Conservation (phyloP, 64 coral and sea anemone species). For the Montipora foliosa region DNA sequence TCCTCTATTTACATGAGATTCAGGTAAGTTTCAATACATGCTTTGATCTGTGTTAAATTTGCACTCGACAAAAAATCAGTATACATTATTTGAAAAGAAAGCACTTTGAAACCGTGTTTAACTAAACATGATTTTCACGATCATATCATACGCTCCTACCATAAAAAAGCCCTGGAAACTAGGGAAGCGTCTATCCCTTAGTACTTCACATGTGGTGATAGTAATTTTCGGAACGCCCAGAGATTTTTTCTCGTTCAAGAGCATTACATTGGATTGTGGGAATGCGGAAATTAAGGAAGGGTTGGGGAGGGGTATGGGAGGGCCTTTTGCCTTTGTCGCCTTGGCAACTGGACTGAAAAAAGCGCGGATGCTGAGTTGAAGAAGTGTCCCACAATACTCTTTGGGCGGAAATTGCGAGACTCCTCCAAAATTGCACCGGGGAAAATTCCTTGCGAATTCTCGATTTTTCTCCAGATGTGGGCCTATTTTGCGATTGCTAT, state of each 20-base stretch:
- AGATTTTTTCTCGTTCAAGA: not conserved
- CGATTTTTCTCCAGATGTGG: slow-evolving; percentile 25
- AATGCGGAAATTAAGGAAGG: not conserved
- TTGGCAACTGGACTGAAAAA: not conserved
- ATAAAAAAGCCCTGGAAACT: no score
- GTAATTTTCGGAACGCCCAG: not conserved
- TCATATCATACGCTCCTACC: no score
- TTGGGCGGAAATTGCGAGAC: not conserved
- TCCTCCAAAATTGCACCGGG: not conserved
- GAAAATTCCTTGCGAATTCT: not conserved
- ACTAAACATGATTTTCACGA: no score
- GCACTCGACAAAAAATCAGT: no score
- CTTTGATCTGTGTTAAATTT: no score
- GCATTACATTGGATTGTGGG: not conserved
- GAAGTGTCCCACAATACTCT: not conserved
- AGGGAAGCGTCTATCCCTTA: no score
- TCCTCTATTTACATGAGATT: no score
- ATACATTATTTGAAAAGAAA: no score
- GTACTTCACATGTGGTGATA: no score
- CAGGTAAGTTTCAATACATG: no score
- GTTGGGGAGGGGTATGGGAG: not conserved
- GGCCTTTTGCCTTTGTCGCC: not conserved
- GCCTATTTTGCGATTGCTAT: not conserved
- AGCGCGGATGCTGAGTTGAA: slow-evolving; percentile 22
- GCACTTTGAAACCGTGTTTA: no score